Base-by-base conservation (phyloP, 2,113 vertebrate genomes). In the Phaethon lepturus region DNA sequence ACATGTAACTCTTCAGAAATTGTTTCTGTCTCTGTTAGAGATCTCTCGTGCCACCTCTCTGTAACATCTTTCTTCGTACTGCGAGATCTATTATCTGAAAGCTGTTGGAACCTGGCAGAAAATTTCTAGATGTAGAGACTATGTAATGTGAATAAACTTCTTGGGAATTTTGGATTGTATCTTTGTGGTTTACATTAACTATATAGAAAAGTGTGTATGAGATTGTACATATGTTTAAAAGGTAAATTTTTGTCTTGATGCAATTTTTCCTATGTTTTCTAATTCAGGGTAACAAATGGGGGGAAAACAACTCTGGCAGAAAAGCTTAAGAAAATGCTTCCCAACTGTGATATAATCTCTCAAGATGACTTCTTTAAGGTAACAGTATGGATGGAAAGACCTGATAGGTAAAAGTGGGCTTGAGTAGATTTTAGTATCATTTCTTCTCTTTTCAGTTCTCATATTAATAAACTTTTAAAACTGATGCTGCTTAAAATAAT, bases 301-400 rank as follows among this genome's bases (percentile, higher is more conserved):
- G 99, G 99, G 13, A 99, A 99, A 97, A 98, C 99, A 40, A 99
- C 99, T 1, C 96, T 99, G 77, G 98, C 99, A 72, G 96, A 86
- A 90, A 98, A 97, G 78, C 98, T 99, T 69, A 98, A 98, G 86
- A 95, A 98, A 95, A 92, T 92, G 76, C 97, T 99, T 86, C 98
- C 98, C 62, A 99, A 99, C 93, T 99, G 99, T 96, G 98, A 97
- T 90, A 64, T 99, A 72, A 98, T 99, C 78, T 98, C 98, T 91
- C 99, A 99, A 94, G 99, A 99, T 94, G 96, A 98, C 49, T 99
- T 99, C 97, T 99, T 99, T 97, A 99, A 99, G 99, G 99, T 99
- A 98, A 88, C 16, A 50, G 23, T 87, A 55, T 72, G 78, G 26
- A 52, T 68, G 5, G 24, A 64, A 86, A 78, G 47, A 78, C 11